Evolutionary conservation across 2,888 invertebrate species (phyloP).

Genomic region (Limnephilus auricula): DNA sequence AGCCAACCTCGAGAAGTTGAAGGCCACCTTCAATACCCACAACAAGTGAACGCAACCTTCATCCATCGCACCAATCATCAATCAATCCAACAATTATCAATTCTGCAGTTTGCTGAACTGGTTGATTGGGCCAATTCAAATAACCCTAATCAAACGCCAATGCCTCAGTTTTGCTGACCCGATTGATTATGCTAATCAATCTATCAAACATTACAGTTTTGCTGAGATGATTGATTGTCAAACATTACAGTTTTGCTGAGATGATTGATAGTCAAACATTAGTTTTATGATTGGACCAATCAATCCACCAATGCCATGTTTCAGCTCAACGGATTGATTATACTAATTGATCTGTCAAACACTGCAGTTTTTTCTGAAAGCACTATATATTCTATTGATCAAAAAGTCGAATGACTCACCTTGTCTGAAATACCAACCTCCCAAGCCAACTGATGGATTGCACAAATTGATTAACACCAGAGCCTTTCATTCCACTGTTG

Average conservation of each 20-base stretch:
- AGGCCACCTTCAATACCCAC: conserved; percentile 69
- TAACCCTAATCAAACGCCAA: too few relatives aligned
- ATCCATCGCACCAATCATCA: conserved; percentile 9
- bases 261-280: neutral
- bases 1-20: conserved; percentile 85
- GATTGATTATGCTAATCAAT: too few relatives aligned
- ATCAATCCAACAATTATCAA: neutral
- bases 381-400: neutral
- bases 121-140: too few relatives aligned
- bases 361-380: neutral
- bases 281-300: neutral
- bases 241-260: neutral
- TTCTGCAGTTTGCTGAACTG: too few relatives aligned
- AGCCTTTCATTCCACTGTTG: neutral
- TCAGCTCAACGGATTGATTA: neutral
- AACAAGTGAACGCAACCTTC: conserved; percentile 3
- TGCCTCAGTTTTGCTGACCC: too few relatives aligned
- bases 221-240: neutral
- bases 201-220: neutral
- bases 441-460: neutral
- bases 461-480: neutral
- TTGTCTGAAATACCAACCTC: neutral
- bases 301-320: neutral
- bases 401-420: neutral
- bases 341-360: neutral